These are phyloP conservation scores for Sicus ferrugineus DNA, from an alignment of 2,888 invertebrate species.

Conservation along the genomic window DNA sequence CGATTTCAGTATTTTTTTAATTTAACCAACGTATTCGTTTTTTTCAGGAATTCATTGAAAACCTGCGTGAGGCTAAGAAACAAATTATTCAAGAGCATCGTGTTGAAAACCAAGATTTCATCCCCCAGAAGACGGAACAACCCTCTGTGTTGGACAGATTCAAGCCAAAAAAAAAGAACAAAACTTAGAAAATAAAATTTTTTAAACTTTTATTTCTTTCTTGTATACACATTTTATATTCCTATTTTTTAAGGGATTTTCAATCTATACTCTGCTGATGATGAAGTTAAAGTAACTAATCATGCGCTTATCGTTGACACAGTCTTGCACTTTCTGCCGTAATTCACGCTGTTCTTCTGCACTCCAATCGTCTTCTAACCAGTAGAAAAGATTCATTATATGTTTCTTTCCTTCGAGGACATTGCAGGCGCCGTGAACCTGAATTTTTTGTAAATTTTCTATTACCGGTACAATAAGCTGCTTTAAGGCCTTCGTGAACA, in stretches of 20 bases:
- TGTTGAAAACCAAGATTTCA: slow-evolving; percentile 52
- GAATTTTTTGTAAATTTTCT: slow-evolving; percentile 52
- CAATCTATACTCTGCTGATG: slow-evolving; percentile 31
- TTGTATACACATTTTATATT: not conserved
- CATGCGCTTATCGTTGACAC: slow-evolving; percentile 48
- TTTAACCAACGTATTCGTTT: slow-evolving; percentile 19
- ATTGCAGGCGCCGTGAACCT: slow-evolving; percentile 60
- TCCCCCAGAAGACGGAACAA: slow-evolving; percentile 51
- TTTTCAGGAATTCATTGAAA: slow-evolving; percentile 68
- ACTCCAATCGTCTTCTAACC: slow-evolving; percentile 56
- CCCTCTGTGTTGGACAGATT: slow-evolving; percentile 74
- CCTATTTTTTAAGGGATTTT: slow-evolving; percentile 4
- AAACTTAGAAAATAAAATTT: slow-evolving; percentile 24
- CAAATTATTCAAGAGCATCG: slow-evolving; percentile 53
- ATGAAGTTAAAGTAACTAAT: slow-evolving; percentile 51
- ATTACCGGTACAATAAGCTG: slow-evolving; percentile 66
- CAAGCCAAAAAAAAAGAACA: slow-evolving; percentile 67
- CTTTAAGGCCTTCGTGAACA: slow-evolving; percentile 67
- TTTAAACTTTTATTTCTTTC: not conserved
- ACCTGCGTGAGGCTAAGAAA: slow-evolving; percentile 64
- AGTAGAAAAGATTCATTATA: slow-evolving; percentile 68
- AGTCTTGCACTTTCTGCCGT: slow-evolving; percentile 28
- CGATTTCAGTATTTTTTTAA: not conserved
- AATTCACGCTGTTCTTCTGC: slow-evolving; percentile 9
- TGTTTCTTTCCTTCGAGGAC: slow-evolving; percentile 66